A percentile compares a stretch with the other conserved stretches of the same genome.
phyloP scores from a whole-genome alignment of 2,888 invertebrate genomes.

The Yponomeuta sedellus region DNA sequence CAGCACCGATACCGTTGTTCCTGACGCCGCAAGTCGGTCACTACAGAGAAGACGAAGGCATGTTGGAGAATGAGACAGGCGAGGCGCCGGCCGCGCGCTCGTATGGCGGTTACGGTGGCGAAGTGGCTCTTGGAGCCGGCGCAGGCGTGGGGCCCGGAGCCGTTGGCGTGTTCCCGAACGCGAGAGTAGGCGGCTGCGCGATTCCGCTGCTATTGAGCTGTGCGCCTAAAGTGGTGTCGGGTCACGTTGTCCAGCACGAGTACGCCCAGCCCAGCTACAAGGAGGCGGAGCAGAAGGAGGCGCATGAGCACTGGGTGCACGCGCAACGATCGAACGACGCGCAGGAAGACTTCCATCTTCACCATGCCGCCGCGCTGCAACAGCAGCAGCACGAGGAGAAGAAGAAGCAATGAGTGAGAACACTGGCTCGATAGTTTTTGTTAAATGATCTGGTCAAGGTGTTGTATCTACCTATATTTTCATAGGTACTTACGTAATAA shows the following conservation, averaged over 20 bases:
- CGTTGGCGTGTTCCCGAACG: slow-evolving; percentile 54
- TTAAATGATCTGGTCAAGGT: neutral
- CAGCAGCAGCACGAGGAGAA: neutral
- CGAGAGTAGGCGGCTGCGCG: slow-evolving; percentile 47
- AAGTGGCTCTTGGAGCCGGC: neutral
- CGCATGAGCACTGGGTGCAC: slow-evolving; percentile 11
- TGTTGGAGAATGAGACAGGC: slow-evolving; percentile 17
- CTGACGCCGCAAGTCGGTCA: slow-evolving; percentile 21
- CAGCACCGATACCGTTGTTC: slow-evolving; percentile 25
- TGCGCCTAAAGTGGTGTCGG: slow-evolving; percentile 52
- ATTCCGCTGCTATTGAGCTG: slow-evolving; percentile 62
- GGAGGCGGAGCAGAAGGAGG: slow-evolving; percentile 19
- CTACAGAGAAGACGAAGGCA: slow-evolving; percentile 24
- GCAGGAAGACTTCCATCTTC: neutral
- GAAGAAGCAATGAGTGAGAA: neutral
- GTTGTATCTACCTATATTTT: neutral
- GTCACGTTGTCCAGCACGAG: slow-evolving; percentile 38
- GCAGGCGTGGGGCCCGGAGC: slow-evolving; percentile 22
- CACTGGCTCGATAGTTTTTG: neutral
- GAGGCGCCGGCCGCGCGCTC: slow-evolving; percentile 15
- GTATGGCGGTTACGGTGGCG: slow-evolving; percentile 11
- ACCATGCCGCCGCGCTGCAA: neutral
- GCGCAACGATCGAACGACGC: neutral
- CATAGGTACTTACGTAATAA: neutral
- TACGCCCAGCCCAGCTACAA: slow-evolving; percentile 23